These are phyloP conservation scores for Siniperca knerii DNA, from an alignment of 2,113 vertebrate species.

Conservation along the genomic window DNA sequence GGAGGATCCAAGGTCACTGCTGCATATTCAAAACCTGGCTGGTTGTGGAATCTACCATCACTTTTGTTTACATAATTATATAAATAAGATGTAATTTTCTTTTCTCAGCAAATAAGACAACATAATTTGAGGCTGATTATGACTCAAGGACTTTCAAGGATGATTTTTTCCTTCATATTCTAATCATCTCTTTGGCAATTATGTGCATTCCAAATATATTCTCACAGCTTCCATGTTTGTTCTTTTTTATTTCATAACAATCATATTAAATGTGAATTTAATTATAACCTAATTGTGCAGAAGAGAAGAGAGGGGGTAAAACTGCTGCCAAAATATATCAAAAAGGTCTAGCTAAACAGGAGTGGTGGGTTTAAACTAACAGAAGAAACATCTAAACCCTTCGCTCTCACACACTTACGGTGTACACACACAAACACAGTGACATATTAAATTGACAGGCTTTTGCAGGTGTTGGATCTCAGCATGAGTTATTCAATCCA, in stretches of 20 bases:
- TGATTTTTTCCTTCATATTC: conserved; percentile 56
- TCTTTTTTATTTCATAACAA: conserved; percentile 72
- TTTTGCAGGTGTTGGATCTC: conserved; percentile 56
- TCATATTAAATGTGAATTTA: conserved; percentile 78
- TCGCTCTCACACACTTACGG: conserved; percentile 1
- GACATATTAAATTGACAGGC: conserved; percentile 66
- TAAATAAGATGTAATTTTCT: conserved; percentile 76
- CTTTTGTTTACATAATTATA: conserved; percentile 81
- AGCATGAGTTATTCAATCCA: conserved; percentile 34
- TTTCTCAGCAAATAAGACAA: conserved; percentile 68
- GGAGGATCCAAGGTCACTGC: conserved; percentile 77
- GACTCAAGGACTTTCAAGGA: conserved; percentile 83
- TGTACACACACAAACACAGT: conserved; percentile 32
- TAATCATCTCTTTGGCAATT: conserved; percentile 78
- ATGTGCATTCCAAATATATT: conserved; percentile 79
- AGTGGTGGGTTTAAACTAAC: conserved; percentile 31
- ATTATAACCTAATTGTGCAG: conserved; percentile 72
- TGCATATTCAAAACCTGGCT: conserved; percentile 55
- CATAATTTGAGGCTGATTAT: conserved; percentile 80
- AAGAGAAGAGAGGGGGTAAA: conserved; percentile 29
- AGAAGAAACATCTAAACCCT: background rate
- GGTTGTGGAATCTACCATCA: conserved; percentile 52
- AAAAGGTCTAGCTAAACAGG: conserved; percentile 53
- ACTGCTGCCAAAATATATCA: conserved; percentile 44
- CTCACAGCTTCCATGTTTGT: conserved; percentile 62